These are phyloP conservation scores for Cossypha niveicapilla DNA, from an alignment of 2,797 vertebrate genomes.

Conservation along the genomic window DNA sequence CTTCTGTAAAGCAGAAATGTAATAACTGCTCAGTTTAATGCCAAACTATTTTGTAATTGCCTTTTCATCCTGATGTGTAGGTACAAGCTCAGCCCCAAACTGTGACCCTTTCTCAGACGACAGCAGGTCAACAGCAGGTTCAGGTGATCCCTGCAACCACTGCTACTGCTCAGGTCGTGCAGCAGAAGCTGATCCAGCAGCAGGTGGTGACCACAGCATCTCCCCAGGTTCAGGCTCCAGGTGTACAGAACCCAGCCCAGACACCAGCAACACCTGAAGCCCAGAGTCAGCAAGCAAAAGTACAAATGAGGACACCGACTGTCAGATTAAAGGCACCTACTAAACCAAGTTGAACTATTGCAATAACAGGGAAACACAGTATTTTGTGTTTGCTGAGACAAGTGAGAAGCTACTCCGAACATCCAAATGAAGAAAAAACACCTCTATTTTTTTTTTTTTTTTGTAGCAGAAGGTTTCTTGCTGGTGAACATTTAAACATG, in stretches of 20 bases:
- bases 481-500: constrained; percentile 13
- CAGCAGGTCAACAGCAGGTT: constrained; percentile 81
- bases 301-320: constrained; percentile 78
- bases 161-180: constrained; percentile 81
- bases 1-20: neutral
- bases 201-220: constrained; percentile 83
- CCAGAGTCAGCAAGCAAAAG: constrained; percentile 78
- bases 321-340: constrained; percentile 83
- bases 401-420: neutral
- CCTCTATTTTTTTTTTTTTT: neutral
- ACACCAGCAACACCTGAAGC: constrained; percentile 67
- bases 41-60: neutral
- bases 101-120: constrained; percentile 83
- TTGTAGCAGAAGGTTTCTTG: neutral
- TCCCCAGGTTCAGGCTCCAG: constrained; percentile 82
- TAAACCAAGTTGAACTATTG: constrained; percentile 78
- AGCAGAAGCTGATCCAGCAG: constrained; percentile 86
- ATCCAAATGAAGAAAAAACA: neutral
- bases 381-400: neutral
- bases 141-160: constrained; percentile 86
- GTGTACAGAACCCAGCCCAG: constrained; percentile 84
- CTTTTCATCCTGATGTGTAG: constrained; percentile 1
- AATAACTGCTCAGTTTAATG: neutral
- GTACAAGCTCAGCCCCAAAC: constrained; percentile 86
- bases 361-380: neutral